Conservation (phyloP, 2,888 invertebrate species). For the Graphium colonna region DNA sequence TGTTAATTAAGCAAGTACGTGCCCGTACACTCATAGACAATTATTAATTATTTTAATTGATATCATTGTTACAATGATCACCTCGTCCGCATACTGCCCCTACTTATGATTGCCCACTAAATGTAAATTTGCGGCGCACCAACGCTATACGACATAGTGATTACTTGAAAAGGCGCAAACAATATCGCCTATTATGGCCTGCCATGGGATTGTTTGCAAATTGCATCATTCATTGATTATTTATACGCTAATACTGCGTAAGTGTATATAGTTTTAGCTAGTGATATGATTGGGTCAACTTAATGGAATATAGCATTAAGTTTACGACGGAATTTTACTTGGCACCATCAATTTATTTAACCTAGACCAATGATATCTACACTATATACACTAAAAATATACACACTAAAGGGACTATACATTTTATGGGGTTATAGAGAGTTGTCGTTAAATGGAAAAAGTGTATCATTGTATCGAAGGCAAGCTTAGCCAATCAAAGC, state of each 20-base stretch:
- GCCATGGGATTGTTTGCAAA: background rate
- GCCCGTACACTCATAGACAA: slow-evolving; percentile 12
- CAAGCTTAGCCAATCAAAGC: too few species aligned
- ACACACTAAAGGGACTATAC: too few species aligned
- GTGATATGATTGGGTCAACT: too few species aligned
- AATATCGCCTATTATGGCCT: background rate
- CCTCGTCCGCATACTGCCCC: background rate
- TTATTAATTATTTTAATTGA: slow-evolving; percentile 19
- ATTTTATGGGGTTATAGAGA: too few species aligned
- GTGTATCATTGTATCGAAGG: too few species aligned
- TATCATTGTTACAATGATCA: slow-evolving; percentile 16
- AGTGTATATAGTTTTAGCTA: too few species aligned
- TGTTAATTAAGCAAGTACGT: slow-evolving; percentile 18
- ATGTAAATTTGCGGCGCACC: background rate
- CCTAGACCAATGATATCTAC: too few species aligned
- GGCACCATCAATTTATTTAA: too few species aligned
- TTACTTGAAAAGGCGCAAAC: background rate
- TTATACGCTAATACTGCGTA: background rate
- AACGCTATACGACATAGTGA: background rate
- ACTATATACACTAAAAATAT: too few species aligned
- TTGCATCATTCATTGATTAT: background rate
- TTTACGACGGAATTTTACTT: too few species aligned
- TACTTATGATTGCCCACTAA: background rate
- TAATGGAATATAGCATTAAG: too few species aligned
- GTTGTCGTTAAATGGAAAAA: too few species aligned